A percentile compares a stretch with the other conserved stretches of the same genome.
Evolutionary conservation across 2,797 vertebrate species (phyloP).

Genomic region (Cryptoblepharus egeriae): DNA sequence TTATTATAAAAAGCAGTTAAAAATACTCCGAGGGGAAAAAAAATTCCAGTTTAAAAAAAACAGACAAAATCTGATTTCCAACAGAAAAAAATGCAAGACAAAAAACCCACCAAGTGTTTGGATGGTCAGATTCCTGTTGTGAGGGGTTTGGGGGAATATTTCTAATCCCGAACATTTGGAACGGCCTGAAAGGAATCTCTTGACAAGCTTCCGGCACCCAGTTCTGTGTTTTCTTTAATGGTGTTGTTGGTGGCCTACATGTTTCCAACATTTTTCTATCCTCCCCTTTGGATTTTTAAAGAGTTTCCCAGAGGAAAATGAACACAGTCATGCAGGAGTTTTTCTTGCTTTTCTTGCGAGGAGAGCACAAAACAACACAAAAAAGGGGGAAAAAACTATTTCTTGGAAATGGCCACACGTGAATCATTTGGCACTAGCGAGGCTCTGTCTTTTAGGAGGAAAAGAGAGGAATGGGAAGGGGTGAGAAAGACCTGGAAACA

Average conservation of each 20-base stretch:
- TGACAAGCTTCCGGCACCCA: conserved; percentile 72
- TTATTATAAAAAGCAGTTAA: conserved; percentile 1
- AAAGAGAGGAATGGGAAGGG: conserved; percentile 69
- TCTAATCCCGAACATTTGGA: conserved; percentile 73
- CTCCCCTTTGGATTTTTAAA: conserved; percentile 59
- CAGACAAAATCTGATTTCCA: background rate
- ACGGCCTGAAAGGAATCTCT: conserved; percentile 67
- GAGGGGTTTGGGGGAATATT: conserved; percentile 69
- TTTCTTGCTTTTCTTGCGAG: conserved; percentile 43
- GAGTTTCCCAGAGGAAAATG: conserved; percentile 72
- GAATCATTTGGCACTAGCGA: conserved; percentile 60
- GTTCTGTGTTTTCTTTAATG: too few species aligned
- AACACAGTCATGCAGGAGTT: conserved; percentile 54
- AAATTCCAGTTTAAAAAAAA: background rate
- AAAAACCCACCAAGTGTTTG: conserved; percentile 51
- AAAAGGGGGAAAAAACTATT: conserved; percentile 50
- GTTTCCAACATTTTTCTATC: conserved; percentile 69
- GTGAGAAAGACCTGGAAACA: conserved; percentile 72
- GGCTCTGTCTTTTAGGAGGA: background rate
- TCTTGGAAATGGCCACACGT: conserved; percentile 72
- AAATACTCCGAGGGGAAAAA: background rate
- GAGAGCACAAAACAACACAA: conserved; percentile 63
- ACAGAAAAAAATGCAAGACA: background rate
- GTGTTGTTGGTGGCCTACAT: too few species aligned
- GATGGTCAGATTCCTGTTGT: conserved; percentile 66